phyloP scores from a whole-genome alignment of 2,797 vertebrate genomes.

The Melanotaenia maccullochi region DNA sequence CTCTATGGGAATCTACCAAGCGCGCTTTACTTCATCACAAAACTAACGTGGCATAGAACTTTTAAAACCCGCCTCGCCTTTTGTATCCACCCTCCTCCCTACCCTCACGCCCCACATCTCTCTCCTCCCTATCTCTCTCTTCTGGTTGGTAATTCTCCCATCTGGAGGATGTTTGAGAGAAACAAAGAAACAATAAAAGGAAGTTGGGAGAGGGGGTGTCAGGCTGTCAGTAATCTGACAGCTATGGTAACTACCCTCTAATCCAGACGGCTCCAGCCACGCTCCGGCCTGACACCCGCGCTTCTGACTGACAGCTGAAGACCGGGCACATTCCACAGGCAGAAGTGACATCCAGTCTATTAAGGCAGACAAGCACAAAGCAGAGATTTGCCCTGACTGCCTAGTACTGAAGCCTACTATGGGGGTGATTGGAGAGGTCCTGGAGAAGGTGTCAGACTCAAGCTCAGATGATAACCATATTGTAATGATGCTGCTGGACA shows the following conservation, averaged over 20 bases:
- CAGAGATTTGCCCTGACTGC: slow-evolving; percentile 98
- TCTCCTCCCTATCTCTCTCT: slow-evolving; percentile 58
- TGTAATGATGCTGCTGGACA: slow-evolving; percentile 99
- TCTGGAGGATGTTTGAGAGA: slow-evolving; percentile 88
- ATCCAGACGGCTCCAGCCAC: slow-evolving; percentile 98
- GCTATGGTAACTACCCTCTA: slow-evolving; percentile 99
- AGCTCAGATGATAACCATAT: slow-evolving; percentile 99
- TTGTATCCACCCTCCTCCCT: slow-evolving; percentile 50
- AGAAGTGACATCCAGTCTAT: slow-evolving; percentile 99
- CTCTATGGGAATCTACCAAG: slow-evolving; percentile 74
- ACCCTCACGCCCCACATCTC: slow-evolving; percentile 18
- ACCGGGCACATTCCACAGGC: slow-evolving; percentile 96
- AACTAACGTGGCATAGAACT: slow-evolving; percentile 83
- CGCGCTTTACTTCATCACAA: slow-evolving; percentile 82
- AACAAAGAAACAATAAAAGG: slow-evolving; percentile 96
- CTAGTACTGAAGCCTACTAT: slow-evolving; percentile 95
- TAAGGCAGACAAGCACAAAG: slow-evolving; percentile 99
- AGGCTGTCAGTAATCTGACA: slow-evolving; percentile 99
- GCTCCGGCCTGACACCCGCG: slow-evolving; percentile 95
- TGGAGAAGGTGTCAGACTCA: slow-evolving; percentile 96
- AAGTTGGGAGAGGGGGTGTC: slow-evolving; percentile 98
- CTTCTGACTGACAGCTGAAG: slow-evolving; percentile 99
- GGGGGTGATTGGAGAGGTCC: slow-evolving; percentile 99
- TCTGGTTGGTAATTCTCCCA: slow-evolving; percentile 84
- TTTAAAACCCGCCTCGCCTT: slow-evolving; percentile 79